Conservation (phyloP, 92 coral and sea anemone genomes). For the Anthopleura xanthogrammica region DNA sequence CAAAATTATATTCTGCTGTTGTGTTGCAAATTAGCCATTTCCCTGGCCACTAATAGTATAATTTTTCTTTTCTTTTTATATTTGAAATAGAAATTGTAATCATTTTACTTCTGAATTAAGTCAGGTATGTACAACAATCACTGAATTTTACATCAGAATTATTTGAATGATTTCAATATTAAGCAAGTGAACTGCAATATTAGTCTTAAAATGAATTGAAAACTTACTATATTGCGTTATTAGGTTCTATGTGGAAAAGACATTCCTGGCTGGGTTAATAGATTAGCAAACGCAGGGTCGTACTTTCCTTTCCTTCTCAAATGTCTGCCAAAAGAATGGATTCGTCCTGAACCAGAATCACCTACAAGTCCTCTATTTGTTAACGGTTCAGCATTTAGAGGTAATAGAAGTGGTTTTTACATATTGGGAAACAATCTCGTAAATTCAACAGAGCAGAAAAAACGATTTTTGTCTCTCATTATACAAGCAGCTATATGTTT, state of each 20-base stretch:
- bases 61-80: not conserved
- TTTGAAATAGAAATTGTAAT: slow-evolving; percentile 77
- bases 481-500: no score
- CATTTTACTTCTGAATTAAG: slow-evolving; percentile 92
- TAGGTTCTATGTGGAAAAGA: slow-evolving; percentile 86
- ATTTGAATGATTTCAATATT: no score
- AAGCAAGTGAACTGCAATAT: no score
- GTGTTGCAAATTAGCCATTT: not conserved
- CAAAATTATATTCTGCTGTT: no score
- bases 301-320: slow-evolving; percentile 85
- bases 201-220: no score
- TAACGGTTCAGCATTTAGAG: slow-evolving; percentile 55
- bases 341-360: slow-evolving; percentile 83
- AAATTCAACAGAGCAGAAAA: no score
- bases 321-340: slow-evolving; percentile 95
- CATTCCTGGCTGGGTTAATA: slow-evolving; percentile 96
- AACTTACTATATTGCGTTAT: not conserved
- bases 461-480: no score
- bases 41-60: not conserved
- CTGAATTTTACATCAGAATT: not conserved
- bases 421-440: no score
- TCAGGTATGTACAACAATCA: slow-evolving; percentile 51
- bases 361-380: slow-evolving; percentile 53
- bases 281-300: slow-evolving; percentile 89
- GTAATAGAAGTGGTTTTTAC: slow-evolving; percentile 20